Evolutionary conservation across 2,113 vertebrate species (phyloP).

Genomic region (Sula dactylatra): DNA sequence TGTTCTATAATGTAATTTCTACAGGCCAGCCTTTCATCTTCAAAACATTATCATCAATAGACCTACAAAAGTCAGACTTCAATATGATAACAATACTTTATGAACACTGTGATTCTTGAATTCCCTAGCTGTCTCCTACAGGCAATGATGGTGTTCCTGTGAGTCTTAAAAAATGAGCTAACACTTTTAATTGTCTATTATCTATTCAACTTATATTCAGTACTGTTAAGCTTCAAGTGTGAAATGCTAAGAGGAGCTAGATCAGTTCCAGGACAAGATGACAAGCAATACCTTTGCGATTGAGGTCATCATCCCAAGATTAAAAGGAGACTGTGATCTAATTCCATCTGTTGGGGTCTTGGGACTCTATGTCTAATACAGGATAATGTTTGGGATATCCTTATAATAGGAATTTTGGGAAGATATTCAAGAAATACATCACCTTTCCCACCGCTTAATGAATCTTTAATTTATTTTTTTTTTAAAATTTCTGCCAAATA

Average conservation of each 20-base stretch:
- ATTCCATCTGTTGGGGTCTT: not conserved
- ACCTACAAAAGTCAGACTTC: not conserved
- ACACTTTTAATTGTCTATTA: not conserved
- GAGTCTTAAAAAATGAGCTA: not conserved
- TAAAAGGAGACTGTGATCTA: conserved; percentile 3
- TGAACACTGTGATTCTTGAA: not conserved
- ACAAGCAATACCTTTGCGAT: not conserved
- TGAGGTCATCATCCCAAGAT: not conserved
- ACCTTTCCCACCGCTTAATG: not conserved
- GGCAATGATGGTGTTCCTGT: not conserved
- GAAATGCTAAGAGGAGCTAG: not conserved
- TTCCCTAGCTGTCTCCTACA: not conserved
- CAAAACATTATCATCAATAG: conserved; percentile 15
- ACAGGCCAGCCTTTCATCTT: conserved; percentile 47
- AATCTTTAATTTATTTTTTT: not conserved
- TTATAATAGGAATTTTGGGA: not conserved
- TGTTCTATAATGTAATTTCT: conserved; percentile 21
- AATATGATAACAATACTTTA: not conserved
- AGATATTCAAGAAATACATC: not conserved
- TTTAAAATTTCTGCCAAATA: not conserved
- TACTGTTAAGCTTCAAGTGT: not conserved
- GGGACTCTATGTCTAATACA: not conserved
- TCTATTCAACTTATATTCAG: not conserved
- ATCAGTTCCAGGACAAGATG: not conserved
- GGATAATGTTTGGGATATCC: not conserved